Evolutionary conservation across 2,113 vertebrate genomes (phyloP), one percentile per base, ranked within the genome.

Genomic region (Anarhynchus alexandrinus): DNA sequence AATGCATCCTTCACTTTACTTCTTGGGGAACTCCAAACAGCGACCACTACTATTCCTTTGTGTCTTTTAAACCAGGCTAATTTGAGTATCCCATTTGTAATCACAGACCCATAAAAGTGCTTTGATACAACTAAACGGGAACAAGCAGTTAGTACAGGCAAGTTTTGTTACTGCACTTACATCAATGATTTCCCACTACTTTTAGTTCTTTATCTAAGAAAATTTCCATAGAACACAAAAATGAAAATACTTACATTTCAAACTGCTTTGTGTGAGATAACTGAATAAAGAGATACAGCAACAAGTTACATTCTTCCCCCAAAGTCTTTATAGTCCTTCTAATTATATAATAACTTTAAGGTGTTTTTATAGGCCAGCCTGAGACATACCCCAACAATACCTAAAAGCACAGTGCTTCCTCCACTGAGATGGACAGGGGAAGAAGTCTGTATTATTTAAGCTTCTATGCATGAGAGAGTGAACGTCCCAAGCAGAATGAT

Each of bases 351-450:
- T 6, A 69, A 29, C 12, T 19, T 66, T 16, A 52, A 49, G 23
- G 9, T 51, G 5, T 12, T 86, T 89, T 61, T 64, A 27, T n/a
- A 59, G 27, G 36, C 27, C 69, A 55, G 21, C 4, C 26, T 36
- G 21, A 52, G 15, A 54, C 15, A 30, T 67, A 65, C 2, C 14
- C 11, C 34, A 38, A 15, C 11, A 82, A 27, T 32, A 21, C 29
- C 15, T 72, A 42, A 76, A 47, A 34, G 45, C 17, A 52, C 17
- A 32, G 5, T 34, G 22, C 8, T 62, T 66, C 52, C 43, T 72
- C 66, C 69, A 3, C 19, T 12, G 36, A 5, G 52, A 10, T 3
- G 2, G 5, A 3, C 4, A 4, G 2, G 15, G 26, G 6, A 21
- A 18, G 10, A 40, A 45, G 40, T 20, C 42, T 49, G 36, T 34